These are phyloP conservation scores for Drosophila kambysellisi DNA, from an alignment of 2,888 invertebrate genomes.

Conservation along the genomic window DNA sequence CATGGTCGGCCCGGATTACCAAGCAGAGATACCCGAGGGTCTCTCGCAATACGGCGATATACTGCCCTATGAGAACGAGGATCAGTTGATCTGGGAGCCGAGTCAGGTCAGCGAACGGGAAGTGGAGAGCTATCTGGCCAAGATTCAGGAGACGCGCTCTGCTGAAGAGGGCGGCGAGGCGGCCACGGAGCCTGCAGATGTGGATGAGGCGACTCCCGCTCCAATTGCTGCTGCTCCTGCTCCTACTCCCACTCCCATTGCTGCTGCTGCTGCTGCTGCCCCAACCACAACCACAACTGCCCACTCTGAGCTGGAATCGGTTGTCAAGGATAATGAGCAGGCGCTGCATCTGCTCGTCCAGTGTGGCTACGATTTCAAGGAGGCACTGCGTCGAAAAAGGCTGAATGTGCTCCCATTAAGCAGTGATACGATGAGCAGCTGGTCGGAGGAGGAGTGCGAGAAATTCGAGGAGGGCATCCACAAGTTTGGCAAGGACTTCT, in stretches of 20 bases:
- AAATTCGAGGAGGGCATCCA: slow-evolving; percentile 98
- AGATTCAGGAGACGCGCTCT: slow-evolving; percentile 77
- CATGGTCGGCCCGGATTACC: slow-evolving; percentile 97
- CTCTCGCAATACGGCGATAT: slow-evolving; percentile 96
- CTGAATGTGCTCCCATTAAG: slow-evolving; percentile 90
- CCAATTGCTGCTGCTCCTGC: not conserved
- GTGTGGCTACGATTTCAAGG: slow-evolving; percentile 97
- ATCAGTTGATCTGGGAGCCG: slow-evolving; percentile 97
- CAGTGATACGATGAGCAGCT: slow-evolving; percentile 93
- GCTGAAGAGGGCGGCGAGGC: slow-evolving; percentile 17
- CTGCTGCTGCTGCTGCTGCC: not conserved
- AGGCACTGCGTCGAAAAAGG: slow-evolving; percentile 93
- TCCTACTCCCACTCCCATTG: not conserved
- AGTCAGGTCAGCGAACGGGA: slow-evolving; percentile 89
- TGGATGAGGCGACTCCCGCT: slow-evolving; percentile 6
- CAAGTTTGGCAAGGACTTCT: slow-evolving; percentile 98
- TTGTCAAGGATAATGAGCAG: slow-evolving; percentile 91
- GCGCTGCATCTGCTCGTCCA: slow-evolving; percentile 95
- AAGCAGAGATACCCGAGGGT: slow-evolving; percentile 97
- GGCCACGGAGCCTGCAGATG: not conserved
- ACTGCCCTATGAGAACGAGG: slow-evolving; percentile 97
- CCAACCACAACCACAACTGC: not conserved
- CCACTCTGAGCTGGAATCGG: slow-evolving; percentile 50
- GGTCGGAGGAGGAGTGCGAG: slow-evolving; percentile 98
- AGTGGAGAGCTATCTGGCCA: slow-evolving; percentile 92